These are phyloP conservation scores for Poecilia velifera DNA, from an alignment of 2,797 vertebrate species.

Conservation along the genomic window DNA sequence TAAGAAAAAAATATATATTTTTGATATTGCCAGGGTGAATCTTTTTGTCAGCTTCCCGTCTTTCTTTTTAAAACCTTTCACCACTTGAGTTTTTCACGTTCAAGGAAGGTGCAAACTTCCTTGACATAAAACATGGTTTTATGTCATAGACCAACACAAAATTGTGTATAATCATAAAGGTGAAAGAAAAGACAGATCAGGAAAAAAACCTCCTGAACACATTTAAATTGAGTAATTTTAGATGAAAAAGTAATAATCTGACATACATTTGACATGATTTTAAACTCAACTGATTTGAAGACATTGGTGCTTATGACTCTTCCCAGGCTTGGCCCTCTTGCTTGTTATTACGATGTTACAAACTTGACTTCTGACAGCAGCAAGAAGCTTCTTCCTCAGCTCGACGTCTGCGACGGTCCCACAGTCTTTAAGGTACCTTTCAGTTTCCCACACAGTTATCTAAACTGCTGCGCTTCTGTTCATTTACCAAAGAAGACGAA, in stretches of 20 bases:
- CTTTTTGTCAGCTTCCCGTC: background rate
- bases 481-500: background rate
- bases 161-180: background rate
- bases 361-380: conserved; percentile 50
- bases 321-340: conserved; percentile 73
- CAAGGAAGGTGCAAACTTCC: background rate
- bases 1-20: background rate
- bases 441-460: background rate
- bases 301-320: background rate
- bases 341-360: conserved; percentile 61
- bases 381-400: conserved; percentile 63
- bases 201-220: background rate
- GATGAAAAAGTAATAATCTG: background rate
- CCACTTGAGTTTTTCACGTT: background rate
- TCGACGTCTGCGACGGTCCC: conserved; percentile 57
- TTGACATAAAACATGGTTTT: background rate
- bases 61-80: background rate
- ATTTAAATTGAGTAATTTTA: too few relatives aligned
- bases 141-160: background rate
- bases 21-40: background rate
- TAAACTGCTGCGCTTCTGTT: background rate
- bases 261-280: background rate
- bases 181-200: background rate
- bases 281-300: background rate
- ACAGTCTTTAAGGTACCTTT: conserved; percentile 62